Evolutionary conservation across 1,140 invertebrate genomes (phyloP).

Genomic region (Tetragonula clypearis): DNA sequence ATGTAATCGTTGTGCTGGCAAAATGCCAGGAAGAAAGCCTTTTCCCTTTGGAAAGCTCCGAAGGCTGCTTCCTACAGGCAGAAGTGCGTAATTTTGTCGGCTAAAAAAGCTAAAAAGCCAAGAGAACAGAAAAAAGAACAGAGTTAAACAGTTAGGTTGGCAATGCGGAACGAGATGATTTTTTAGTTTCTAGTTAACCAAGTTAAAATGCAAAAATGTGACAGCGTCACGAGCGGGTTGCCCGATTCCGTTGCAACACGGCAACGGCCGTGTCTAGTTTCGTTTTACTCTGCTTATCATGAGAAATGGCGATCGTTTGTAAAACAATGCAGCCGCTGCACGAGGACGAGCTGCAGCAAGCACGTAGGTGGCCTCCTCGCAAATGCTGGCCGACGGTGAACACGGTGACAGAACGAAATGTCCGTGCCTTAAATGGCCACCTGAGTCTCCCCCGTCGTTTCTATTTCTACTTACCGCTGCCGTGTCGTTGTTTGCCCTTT

Average conservation of each 20-base stretch:
- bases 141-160: neutral
- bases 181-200: neutral
- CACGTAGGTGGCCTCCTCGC: slow-evolving; percentile 78
- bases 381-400: slow-evolving; percentile 67
- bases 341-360: slow-evolving; percentile 67
- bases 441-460: slow-evolving; percentile 60
- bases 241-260: slow-evolving; percentile 22
- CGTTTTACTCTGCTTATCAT: slow-evolving; percentile 77
- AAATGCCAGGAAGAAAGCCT: too few relatives aligned
- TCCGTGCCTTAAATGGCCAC: slow-evolving; percentile 79
- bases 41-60: too few relatives aligned
- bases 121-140: neutral
- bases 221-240: slow-evolving; percentile 52
- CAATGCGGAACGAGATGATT: neutral
- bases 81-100: neutral
- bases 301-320: slow-evolving; percentile 77
- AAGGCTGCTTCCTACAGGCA: too few relatives aligned
- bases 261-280: slow-evolving; percentile 69
- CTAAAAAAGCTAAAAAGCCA: neutral
- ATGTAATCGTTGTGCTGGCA: too few relatives aligned
- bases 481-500: slow-evolving; percentile 33
- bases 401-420: slow-evolving; percentile 81
- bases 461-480: slow-evolving; percentile 45
- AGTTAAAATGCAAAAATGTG: slow-evolving; percentile 37
- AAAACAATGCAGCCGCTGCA: slow-evolving; percentile 73